These are phyloP conservation scores for Sarcophaga peregrina DNA, from an alignment of 1,140 invertebrate genomes.

Conservation along the genomic window DNA sequence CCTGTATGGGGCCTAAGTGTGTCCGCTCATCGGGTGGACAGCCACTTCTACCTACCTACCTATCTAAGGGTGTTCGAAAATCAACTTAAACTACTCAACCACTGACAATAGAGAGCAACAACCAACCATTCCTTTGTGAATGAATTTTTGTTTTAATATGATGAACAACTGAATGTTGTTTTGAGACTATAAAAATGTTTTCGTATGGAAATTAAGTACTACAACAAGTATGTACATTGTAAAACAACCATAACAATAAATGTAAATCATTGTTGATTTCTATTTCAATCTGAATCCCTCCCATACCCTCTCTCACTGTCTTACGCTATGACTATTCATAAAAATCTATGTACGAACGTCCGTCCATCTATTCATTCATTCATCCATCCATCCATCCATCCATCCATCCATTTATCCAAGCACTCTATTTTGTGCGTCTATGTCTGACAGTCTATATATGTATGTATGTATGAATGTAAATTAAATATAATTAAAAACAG, in stretches of 20 bases:
- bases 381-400: not conserved
- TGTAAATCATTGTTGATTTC: constrained; percentile 18
- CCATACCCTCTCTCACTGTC: no score
- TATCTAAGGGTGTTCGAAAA: not conserved
- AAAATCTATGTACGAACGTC: no score
- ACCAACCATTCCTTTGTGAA: no score
- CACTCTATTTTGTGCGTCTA: not conserved
- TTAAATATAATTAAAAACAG: constrained; percentile 23
- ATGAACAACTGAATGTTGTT: not conserved
- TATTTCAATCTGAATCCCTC: not conserved
- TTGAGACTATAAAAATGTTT: constrained; percentile 7
- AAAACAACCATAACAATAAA: constrained; percentile 22
- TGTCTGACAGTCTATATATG: not conserved
- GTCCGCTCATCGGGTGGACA: no score
- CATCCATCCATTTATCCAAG: not conserved
- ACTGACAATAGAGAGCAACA: no score
- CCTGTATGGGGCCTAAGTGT: no score
- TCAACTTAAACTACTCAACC: not conserved
- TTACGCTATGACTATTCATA: no score
- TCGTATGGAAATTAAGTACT: constrained; percentile 1
- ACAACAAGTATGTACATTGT: not conserved
- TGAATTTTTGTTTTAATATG: not conserved
- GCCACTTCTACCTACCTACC: no score
- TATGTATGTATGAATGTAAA: not conserved
- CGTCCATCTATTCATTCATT: not conserved